phyloP scores from a whole-genome alignment of 2,113 vertebrate species.

The Tiliqua scincoides region DNA sequence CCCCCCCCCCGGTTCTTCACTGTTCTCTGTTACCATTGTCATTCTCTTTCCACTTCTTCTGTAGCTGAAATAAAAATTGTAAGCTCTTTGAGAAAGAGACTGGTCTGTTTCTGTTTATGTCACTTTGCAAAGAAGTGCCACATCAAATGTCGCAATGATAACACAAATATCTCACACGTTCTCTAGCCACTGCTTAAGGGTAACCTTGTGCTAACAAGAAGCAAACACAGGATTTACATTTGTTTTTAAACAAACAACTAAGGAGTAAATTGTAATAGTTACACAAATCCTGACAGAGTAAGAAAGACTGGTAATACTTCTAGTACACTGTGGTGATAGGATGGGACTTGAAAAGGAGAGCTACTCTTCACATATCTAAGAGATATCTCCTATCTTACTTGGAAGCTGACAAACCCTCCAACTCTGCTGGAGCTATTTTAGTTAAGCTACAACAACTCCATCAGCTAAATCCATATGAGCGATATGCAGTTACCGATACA shows the following conservation, averaged over 20 bases:
- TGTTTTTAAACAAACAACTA: neutral
- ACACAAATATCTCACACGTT: neutral
- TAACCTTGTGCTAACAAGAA: neutral
- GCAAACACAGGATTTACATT: neutral
- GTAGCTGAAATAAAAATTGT: neutral
- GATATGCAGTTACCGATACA: constrained; percentile 66
- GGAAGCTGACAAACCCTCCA: constrained; percentile 67
- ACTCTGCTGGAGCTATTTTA: constrained; percentile 56
- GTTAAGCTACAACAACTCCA: constrained; percentile 56
- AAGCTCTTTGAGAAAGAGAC: neutral
- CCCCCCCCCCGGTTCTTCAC: neutral
- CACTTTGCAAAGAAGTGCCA: neutral
- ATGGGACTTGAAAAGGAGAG: constrained; percentile 44
- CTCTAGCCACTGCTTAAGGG: neutral
- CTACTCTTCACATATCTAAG: constrained; percentile 61
- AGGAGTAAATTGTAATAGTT: neutral
- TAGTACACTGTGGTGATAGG: neutral
- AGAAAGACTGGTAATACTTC: constrained; percentile 42
- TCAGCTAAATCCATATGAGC: constrained; percentile 67
- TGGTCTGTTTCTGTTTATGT: neutral
- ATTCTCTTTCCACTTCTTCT: neutral
- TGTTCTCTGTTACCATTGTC: neutral
- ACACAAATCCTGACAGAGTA: neutral
- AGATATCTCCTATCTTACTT: constrained; percentile 65
- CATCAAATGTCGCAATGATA: neutral